Conservation (phyloP, 2,797 vertebrate species). For the Ibycter americanus region DNA sequence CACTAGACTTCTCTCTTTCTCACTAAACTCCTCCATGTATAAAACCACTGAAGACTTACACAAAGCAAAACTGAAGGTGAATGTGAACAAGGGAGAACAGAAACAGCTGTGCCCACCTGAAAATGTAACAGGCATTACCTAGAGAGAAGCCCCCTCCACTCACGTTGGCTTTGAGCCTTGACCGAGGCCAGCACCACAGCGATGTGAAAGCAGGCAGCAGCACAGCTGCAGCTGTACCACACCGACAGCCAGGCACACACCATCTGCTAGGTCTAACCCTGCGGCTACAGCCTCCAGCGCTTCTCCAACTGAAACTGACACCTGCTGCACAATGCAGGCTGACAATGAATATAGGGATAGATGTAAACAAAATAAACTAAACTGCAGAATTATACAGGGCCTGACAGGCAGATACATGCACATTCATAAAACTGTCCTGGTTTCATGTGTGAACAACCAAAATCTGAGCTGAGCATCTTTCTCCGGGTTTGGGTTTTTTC, state of each 20-base stretch:
- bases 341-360: background rate
- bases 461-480: background rate
- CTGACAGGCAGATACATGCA: background rate
- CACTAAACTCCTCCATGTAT: accelerated
- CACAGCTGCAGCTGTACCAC: background rate
- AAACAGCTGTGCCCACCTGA: background rate
- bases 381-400: background rate
- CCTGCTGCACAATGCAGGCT: background rate
- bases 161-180: background rate
- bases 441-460: background rate
- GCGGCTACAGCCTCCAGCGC: background rate
- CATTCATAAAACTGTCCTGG: background rate
- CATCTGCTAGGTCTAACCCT: background rate
- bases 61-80: background rate
- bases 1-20: background rate
- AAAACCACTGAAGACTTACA: background rate
- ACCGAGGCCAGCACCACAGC: accelerated
- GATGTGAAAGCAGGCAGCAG: background rate
- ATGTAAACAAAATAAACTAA: background rate
- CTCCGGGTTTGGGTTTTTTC: background rate
- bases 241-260: accelerated
- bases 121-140: background rate
- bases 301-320: background rate
- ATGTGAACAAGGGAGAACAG: background rate
- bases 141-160: background rate